Conservation (phyloP, 2,113 vertebrate species). For the Neopipo cinnamomea region DNA sequence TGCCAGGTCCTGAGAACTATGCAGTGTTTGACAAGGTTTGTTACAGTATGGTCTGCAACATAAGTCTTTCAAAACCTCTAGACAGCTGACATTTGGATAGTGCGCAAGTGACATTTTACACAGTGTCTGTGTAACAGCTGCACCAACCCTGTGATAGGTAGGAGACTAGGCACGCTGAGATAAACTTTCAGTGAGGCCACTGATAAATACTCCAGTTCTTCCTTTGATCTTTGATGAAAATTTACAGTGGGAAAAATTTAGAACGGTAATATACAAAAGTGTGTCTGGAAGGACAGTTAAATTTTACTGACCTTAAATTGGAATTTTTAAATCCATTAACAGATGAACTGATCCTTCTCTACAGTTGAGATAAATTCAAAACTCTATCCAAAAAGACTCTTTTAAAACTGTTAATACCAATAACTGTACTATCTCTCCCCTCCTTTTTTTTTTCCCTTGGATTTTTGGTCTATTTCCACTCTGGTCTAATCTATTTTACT, state of each 20-base stretch:
- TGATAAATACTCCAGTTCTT: neutral
- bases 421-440: rapidly evolving
- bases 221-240: neutral
- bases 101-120: neutral
- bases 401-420: neutral
- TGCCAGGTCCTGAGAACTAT: neutral
- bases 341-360: neutral
- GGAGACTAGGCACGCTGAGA: neutral
- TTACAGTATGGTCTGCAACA: neutral
- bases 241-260: neutral
- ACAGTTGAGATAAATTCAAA: neutral
- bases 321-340: neutral
- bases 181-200: neutral
- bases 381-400: neutral
- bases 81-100: neutral
- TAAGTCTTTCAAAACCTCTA: neutral
- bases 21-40: neutral
- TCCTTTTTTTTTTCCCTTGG: rapidly evolving
- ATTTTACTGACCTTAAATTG: neutral
- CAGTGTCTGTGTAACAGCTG: neutral
- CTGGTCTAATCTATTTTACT: neutral
- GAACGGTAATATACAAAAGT: neutral
- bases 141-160: neutral
- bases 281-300: neutral
- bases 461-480: neutral